Base-by-base conservation (phyloP, 2,113 vertebrate genomes). In the Xiphophorus hellerii region DNA sequence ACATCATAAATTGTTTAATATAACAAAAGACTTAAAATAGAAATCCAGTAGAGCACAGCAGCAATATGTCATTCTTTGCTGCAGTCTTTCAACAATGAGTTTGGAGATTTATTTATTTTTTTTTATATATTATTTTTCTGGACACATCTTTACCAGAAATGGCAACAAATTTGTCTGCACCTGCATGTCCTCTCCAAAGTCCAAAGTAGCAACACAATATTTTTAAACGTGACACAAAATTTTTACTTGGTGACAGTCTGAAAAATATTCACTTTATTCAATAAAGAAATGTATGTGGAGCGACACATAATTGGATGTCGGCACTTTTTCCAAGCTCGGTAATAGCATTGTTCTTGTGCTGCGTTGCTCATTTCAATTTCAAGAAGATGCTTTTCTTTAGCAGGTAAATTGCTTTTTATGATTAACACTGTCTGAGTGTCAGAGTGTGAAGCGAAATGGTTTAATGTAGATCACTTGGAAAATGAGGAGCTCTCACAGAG, bases 231-330 rank as follows among this genome's bases (percentile, higher is more conserved):
- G 85, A 88, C 71, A 78, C 71, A 68, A 82, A 78, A 76, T 73
- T 58, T 79, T 79, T 37, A 66, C 80, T 84, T 82, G 77, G 75
- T 82, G 81, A 69, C 78, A 74, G 83, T 85, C 76, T 60, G 62
- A 85, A 78, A 74, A 66, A 48, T 83, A 82, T 82, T 67, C 39
- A 67, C 42, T 28, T 42, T 73, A 88, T 92, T 90, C 82, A 87
- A 92, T 92, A 89, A 88, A 83, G 83, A 78, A 79, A 76, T 33
- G 86, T 84, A 83, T 77, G 78, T 84, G 15, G 61, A 83, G 77
- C 60, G 29, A 89, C 87, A 85, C 90, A 89, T 92, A 90, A 93
- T 93, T 93, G 90, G 89, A 93, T 93, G 90, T 91, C 90, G 37
- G 89, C 90, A 87, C 88, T 88, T 92, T 86, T 83, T 69, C 82